Conservation (phyloP, 2,888 invertebrate species). For the Amphipoea oculea region DNA sequence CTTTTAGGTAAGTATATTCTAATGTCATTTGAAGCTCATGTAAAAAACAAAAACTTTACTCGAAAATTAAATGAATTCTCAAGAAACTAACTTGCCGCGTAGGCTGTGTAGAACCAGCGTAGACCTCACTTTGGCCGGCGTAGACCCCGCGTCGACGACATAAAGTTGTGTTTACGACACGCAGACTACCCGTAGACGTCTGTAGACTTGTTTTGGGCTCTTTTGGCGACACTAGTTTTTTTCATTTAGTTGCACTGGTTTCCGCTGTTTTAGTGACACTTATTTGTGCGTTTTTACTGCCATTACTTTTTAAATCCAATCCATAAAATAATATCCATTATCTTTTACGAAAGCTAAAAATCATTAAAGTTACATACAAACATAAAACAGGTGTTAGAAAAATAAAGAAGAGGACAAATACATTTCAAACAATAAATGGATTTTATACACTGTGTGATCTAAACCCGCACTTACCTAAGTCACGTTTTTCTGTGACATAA, state of each 20-base stretch:
- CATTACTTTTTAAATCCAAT: neutral
- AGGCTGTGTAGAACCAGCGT: neutral
- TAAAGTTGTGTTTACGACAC: neutral
- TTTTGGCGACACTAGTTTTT: neutral
- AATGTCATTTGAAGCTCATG: neutral
- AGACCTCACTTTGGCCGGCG: neutral
- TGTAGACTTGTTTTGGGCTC: neutral
- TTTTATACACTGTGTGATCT: neutral
- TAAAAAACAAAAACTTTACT: neutral
- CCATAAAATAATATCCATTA: neutral
- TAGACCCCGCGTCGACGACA: neutral
- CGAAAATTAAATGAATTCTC: neutral
- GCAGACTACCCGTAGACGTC: neutral
- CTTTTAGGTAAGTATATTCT: neutral
- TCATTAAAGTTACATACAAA: neutral
- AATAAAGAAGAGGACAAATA: neutral
- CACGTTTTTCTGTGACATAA: neutral
- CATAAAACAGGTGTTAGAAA: neutral
- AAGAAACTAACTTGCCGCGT: neutral
- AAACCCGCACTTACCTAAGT: neutral
- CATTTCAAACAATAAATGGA: neutral
- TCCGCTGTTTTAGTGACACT: neutral
- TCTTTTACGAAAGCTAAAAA: constrained; percentile 4
- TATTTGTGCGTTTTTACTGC: neutral
- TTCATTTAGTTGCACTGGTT: neutral